Evolutionary conservation across 2,888 invertebrate genomes (phyloP), one percentile per base, ranked within the genome.

Genomic region (Epistrophe grossulariae): DNA sequence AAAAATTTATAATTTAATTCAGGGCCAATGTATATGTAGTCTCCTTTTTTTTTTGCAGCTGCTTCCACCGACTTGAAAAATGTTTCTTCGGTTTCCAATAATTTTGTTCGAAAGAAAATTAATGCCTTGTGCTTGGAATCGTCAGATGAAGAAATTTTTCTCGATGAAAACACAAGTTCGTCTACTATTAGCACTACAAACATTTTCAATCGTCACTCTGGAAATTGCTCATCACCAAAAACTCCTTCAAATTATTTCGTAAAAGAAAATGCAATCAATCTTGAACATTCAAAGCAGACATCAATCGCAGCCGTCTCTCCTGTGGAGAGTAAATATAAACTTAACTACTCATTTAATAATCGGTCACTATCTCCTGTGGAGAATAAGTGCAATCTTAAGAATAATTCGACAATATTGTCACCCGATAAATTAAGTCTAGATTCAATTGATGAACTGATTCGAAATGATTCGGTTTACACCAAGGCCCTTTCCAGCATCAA

Each of bases 401-500:
- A 76, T 24, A 50, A 71, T 40, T 72, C 80, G 0, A 24, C 70
- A 0, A 15, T 70, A 4, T 2, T 74, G 7, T 88, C 89, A 8
- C 81, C 89, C 7, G 70, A 85, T 2, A 90, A 90, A 83, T 81
- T 90, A 35, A 90, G 89, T 84, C 90, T 91, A 38, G 89, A 90
- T 73, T 90, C 90, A 59, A 89, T 92, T 11, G 91, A 92, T 77
- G 89, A 90, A 24, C 57, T 89, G 5, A 85, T 91, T 1, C 81
- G 89, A 40, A 88, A 89, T 59, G 90, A 91, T 89, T 80, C 88
- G 8, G 84, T 85, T 3, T 92, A 92, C 81, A 89, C 91, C 68
- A 89, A 89, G 3, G 91, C 92, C 0, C 71, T 91, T 48, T 89
- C 90, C 4, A 90, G 89, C 40, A 89, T 92, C 6, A 91, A 91